Percentiles rank a stretch among this genome's conserved stretches.
phyloP scores from a whole-genome alignment of 2,888 invertebrate genomes.

The Pollenia amentaria region DNA sequence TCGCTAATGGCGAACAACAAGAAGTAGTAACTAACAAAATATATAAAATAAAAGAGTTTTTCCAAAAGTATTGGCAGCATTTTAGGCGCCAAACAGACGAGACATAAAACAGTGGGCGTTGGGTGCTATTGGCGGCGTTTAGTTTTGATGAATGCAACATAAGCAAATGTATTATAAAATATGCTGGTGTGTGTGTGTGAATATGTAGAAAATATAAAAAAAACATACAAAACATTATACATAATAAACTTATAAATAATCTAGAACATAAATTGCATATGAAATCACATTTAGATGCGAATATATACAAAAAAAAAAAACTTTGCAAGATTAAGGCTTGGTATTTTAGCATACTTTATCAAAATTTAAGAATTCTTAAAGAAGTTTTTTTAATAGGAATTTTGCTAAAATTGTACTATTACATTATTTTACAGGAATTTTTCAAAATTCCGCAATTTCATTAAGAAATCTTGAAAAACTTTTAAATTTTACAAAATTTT shows the following conservation, averaged over 20 bases:
- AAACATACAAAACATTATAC: background rate
- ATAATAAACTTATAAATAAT: background rate
- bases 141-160: conserved; percentile 73
- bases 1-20: background rate
- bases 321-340: no score
- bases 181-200: background rate
- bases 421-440: no score
- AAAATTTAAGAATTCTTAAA: no score
- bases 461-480: no score
- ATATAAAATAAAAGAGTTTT: conserved; percentile 50
- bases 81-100: conserved; percentile 76
- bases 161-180: conserved; percentile 67
- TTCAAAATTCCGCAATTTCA: no score
- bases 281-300: conserved; percentile 5
- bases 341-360: no score
- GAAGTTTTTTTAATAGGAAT: no score
- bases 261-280: conserved; percentile 7
- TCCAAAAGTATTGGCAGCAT: conserved; percentile 75
- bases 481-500: no score
- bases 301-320: background rate
- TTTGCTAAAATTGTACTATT: no score
- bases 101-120: conserved; percentile 75
- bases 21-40: conserved; percentile 20
- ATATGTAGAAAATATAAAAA: background rate
- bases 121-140: conserved; percentile 72